Base-by-base conservation (phyloP, 2,113 vertebrate genomes). In the Alethe castanea region DNA sequence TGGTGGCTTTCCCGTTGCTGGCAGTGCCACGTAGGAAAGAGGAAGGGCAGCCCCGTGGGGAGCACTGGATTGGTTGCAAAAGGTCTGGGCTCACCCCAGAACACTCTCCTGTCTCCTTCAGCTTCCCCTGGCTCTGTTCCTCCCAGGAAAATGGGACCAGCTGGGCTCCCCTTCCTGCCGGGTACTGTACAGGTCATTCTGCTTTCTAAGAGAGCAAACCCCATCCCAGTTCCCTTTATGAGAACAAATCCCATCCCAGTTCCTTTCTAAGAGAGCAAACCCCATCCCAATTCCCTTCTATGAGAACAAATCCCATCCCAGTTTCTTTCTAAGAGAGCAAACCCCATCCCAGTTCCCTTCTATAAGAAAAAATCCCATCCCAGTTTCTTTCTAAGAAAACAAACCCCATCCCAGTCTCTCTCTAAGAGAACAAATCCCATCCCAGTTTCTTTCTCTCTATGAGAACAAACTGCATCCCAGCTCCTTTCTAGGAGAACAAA, bases 1-100 rank as follows among this genome's bases (percentile, higher is more conserved):
- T 66, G 54, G 81, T 90, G 96, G 47, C 84, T 94, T 96, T 88
- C 66, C 62, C 14, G 16, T 59, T 56, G 77, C 71, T 66, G 65
- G 38, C 54, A 65, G 42, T 59, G 70, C 70, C 69, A 69, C 40
- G 48, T 2, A 23, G 40, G 23, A 81, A 66, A 76, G 77, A 71
- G 86, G 89, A 83, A 95, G 73, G 77, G 69, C 61, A 91, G 53
- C 45, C 69, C 73, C 16, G 10, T 1, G 14, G 26, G 76, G 44
- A 89, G 48, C 65, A 12, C 36, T 53, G 78, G 31, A 18, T 28
- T 66, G 54, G 5, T 45, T 65, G 66, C n/a, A 28, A 26, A 93
- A 83, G 61, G 6, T 29, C 61, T 72, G 78, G 23, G 69, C 19
- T 92, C 48, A 69, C 57, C 53, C 23, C 84, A 60, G 23, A 29